Percentiles rank a stretch among this genome's conserved stretches.
phyloP scores from a whole-genome alignment of 2,888 invertebrate genomes.

The Amphiduros pacificus region DNA sequence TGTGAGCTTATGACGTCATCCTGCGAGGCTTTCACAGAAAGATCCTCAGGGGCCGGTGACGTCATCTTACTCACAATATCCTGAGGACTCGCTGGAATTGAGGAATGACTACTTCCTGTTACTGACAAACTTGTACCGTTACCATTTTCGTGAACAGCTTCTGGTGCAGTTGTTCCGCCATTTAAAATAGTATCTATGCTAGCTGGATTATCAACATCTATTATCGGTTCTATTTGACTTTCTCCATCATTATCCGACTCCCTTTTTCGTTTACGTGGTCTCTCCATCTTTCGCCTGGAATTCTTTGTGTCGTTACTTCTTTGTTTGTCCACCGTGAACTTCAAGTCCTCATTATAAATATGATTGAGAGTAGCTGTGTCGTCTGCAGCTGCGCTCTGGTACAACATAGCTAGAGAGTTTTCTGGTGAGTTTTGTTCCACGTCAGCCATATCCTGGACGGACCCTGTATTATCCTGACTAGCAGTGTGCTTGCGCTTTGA shows the following conservation, averaged over 20 bases:
- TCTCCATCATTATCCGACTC: conserved; percentile 31
- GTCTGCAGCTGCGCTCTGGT: conserved; percentile 12
- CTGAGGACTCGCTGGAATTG: conserved; percentile 21
- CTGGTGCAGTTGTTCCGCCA: neutral
- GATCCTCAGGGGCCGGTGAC: conserved; percentile 35
- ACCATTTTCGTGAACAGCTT: neutral
- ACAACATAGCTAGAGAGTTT: conserved; percentile 3
- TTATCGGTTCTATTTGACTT: neutral
- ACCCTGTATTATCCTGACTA: neutral
- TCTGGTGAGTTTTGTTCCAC: conserved; percentile 3
- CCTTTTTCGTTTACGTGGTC: conserved; percentile 49
- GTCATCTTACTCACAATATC: conserved; percentile 12
- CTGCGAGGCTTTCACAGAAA: conserved; percentile 28
- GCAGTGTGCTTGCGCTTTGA: conserved; percentile 14
- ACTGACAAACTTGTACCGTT: neutral
- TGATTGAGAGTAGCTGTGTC: neutral
- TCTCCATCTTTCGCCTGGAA: conserved; percentile 55
- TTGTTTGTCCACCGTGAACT: neutral
- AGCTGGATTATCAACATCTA: conserved; percentile 10
- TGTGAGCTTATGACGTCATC: neutral
- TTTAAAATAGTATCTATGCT: conserved; percentile 6
- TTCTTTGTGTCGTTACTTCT: conserved; percentile 40
- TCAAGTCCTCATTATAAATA: conserved; percentile 1
- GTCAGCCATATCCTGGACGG: conserved; percentile 10
- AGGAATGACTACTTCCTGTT: neutral